Evolutionary conservation across 2,888 invertebrate species (phyloP), one percentile per base, ranked within the genome.

Genomic region (Glaucopsyche alexis): DNA sequence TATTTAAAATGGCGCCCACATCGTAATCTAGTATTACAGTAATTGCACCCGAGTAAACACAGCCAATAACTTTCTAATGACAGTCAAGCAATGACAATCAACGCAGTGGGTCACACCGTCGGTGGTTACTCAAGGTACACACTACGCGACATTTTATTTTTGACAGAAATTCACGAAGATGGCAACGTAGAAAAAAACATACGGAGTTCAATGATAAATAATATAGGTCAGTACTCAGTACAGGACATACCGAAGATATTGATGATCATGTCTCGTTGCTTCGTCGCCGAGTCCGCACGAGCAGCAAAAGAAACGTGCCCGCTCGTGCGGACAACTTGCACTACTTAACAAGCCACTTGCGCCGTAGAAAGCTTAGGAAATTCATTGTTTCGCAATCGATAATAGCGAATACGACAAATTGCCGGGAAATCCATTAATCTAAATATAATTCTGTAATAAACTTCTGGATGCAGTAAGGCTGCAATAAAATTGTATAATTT

Each of bases 241-340:
- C 29, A 29, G 4, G 29, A 29, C 3, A 29, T 29, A 29, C 2
- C 29, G 29, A 29, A 29, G 29, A 29, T 29, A 29, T 29, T 29
- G 29, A 3, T 29, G 1, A 29, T 29, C 29, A 29, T 29, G 29
- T 29, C 29, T 29, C 29, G 29, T 29, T 4, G 29, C 29, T 29
- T 29, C 67, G 16, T 29, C 60, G 60, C 60, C 13, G 14, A 67
- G 16, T 16, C 45, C 45, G 67, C 67, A 16, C 45, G 49, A 49
- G 60, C 14, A 6, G 50, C 42, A 73, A 75, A 73, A 75, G 72
- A 76, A 76, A 76, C 73, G 74, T 75, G 73, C 66, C 75, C 86
- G 85, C 80, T 84, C 89, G 88, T 88, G 88, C 88, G 85, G 86
- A 79, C 81, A 79, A 78, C 80, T 79, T 80, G 86, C 81, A 83